phyloP scores from a whole-genome alignment of 2,797 vertebrate species.

The Phyllotis vaccarum region DNA sequence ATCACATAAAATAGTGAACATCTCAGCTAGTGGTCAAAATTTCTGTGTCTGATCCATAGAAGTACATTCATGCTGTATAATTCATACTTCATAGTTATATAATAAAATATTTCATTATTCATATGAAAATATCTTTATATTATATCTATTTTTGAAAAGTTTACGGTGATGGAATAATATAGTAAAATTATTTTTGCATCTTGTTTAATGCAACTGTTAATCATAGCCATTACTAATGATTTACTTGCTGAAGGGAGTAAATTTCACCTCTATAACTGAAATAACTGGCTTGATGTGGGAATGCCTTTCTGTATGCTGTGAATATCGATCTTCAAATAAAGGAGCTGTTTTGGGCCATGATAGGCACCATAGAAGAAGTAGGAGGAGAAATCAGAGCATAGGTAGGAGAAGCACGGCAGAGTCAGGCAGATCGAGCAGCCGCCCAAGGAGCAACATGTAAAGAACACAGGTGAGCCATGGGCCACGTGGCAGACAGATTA shows the following conservation, averaged over 20 bases:
- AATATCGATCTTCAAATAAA: too few relatives aligned
- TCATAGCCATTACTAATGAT: not conserved
- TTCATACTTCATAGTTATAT: constrained; percentile 13
- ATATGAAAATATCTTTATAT: constrained; percentile 24
- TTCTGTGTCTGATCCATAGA: not conserved
- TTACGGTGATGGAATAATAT: not conserved
- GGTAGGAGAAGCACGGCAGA: too few relatives aligned
- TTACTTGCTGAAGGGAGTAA: not conserved
- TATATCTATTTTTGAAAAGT: constrained; percentile 16
- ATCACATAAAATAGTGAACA: constrained; percentile 5
- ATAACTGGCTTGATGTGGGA: too few relatives aligned
- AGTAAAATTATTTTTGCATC: constrained; percentile 31
- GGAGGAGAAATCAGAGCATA: too few relatives aligned
- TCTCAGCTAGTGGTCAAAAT: constrained; percentile 24
- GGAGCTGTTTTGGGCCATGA: too few relatives aligned
- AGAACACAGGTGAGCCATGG: too few relatives aligned
- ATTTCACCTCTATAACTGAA: constrained; percentile 1
- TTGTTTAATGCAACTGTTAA: not conserved
- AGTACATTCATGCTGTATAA: not conserved
- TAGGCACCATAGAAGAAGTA: too few relatives aligned
- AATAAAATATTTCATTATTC: not conserved
- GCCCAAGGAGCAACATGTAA: too few relatives aligned
- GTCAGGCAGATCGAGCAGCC: too few relatives aligned
- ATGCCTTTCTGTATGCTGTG: too few relatives aligned
- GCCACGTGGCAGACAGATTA: too few relatives aligned